phyloP scores from a whole-genome alignment of 2,113 vertebrate species.

The Pluvialis apricaria region DNA sequence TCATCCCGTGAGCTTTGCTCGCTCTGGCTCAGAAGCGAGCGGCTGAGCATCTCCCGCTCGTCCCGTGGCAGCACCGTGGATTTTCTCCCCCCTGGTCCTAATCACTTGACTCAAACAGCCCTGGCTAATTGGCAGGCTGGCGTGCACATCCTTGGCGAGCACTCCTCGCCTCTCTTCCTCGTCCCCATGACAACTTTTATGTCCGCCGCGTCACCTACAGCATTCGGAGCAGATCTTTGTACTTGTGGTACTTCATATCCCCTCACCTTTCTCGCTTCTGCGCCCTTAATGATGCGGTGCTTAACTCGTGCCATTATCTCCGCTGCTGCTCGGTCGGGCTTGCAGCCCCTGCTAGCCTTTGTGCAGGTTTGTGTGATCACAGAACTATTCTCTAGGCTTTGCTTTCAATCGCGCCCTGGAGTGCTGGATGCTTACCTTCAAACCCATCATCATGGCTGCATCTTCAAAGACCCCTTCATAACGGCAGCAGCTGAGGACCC shows the following conservation, averaged over 20 bases:
- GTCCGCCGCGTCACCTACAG: neutral
- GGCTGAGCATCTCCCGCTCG: neutral
- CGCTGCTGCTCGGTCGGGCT: neutral
- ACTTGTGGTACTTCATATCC: neutral
- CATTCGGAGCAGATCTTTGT: neutral
- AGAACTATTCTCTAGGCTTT: neutral
- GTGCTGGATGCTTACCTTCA: neutral
- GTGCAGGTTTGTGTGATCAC: neutral
- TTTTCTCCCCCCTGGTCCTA: neutral
- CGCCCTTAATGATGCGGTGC: neutral
- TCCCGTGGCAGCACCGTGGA: fast-evolving
- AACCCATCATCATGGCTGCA: fast-evolving
- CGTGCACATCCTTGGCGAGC: neutral
- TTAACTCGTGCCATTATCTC: neutral
- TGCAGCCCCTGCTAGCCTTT: neutral
- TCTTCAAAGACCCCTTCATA: neutral
- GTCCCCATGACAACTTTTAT: constrained; percentile 61
- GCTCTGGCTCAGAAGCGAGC: fast-evolving
- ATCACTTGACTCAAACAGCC: neutral
- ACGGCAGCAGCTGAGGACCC: fast-evolving
- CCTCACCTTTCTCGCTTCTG: neutral
- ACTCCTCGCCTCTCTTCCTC: neutral
- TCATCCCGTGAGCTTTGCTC: neutral
- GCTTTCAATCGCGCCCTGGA: neutral
- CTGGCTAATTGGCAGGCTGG: constrained; percentile 25